Evolutionary conservation across 2,113 vertebrate genomes (phyloP).

Genomic region (Salminus brasiliensis): DNA sequence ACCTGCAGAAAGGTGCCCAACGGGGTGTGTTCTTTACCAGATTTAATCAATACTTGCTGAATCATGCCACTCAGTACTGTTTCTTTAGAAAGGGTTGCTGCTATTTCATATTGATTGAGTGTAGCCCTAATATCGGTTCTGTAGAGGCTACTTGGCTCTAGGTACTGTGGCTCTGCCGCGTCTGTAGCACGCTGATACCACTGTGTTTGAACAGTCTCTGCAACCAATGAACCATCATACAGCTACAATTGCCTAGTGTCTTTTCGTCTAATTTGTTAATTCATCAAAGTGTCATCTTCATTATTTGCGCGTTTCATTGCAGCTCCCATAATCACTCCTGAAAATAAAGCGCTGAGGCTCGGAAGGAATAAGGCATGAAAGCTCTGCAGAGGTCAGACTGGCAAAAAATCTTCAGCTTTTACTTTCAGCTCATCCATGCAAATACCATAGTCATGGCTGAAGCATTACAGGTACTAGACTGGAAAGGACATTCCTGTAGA

Average conservation of each 20-base stretch:
- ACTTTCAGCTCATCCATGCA: conserved; percentile 2
- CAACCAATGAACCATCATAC: conserved; percentile 29
- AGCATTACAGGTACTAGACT: neutral
- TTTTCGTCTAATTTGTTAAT: conserved; percentile 43
- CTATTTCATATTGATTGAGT: conserved; percentile 47
- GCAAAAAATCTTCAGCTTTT: conserved; percentile 13
- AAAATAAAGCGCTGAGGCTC: conserved; percentile 30
- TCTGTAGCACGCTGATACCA: conserved; percentile 1
- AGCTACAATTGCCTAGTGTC: conserved; percentile 36
- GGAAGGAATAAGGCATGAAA: conserved; percentile 7
- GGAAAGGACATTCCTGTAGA: neutral
- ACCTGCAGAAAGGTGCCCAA: conserved; percentile 27
- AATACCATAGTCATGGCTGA: neutral
- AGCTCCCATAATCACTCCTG: conserved; percentile 43
- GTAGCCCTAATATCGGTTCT: conserved; percentile 16
- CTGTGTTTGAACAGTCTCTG: conserved; percentile 17
- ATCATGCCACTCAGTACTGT: conserved; percentile 25
- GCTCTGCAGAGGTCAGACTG: conserved; percentile 4
- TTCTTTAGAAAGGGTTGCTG: conserved; percentile 40
- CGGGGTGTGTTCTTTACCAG: conserved; percentile 36
- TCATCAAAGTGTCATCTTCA: conserved; percentile 48
- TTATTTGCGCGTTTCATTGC: conserved; percentile 36
- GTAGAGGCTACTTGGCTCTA: conserved; percentile 5
- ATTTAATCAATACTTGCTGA: conserved; percentile 43
- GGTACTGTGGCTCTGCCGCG: conserved; percentile 9